Base-by-base conservation (phyloP, 2,888 invertebrate species). In the Macroteleia sp. region DNA sequence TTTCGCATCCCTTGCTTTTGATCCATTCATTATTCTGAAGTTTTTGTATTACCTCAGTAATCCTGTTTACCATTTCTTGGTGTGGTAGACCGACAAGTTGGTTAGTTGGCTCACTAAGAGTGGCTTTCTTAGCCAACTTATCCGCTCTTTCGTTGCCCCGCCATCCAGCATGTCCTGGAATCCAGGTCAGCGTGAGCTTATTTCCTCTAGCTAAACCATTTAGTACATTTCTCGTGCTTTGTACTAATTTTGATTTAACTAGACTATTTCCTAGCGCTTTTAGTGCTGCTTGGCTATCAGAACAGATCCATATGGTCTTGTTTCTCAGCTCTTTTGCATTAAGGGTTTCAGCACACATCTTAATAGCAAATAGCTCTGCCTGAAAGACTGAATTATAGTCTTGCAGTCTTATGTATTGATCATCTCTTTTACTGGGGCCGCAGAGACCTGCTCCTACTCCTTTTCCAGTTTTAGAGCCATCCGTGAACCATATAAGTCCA, bases 251-350 rank as follows among this genome's bases (percentile, higher is more conserved):
- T 1, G 54, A 39, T 4, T 25, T 46, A 9, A 41, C 25, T 9
- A 16, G 10, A 17, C 9, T 3, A 1, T 5, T 12, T 0, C 12
- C 8, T 17, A 57, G 12, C 0, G 20, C 57, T 4, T 39, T 39
- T 20, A 57, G 19, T 0, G 42, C 41, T 16, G 42, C 57, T 30
- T 42, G 41, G 9, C 57, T 57, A 19, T 57, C 41, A 1, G 57
- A 57, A 19, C 57, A 57, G 17, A 42, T 57, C 30, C 57, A 57
- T 12, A 42, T 57, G 2, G 28, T 41, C 10, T 41, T 56, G 10
- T 12, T n/a, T 20, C 32, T 28, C 12, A 52, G 3, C 9, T 16
- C 25, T 22, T n/a, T 36, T n/a, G 20, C 34, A 5, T 12, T 32
- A 28, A 52, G 16, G n/a, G 14, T n/a, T 28, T 52, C n/a, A 10